phyloP scores from a whole-genome alignment of 1,140 invertebrate species.

The Formica selysi region DNA sequence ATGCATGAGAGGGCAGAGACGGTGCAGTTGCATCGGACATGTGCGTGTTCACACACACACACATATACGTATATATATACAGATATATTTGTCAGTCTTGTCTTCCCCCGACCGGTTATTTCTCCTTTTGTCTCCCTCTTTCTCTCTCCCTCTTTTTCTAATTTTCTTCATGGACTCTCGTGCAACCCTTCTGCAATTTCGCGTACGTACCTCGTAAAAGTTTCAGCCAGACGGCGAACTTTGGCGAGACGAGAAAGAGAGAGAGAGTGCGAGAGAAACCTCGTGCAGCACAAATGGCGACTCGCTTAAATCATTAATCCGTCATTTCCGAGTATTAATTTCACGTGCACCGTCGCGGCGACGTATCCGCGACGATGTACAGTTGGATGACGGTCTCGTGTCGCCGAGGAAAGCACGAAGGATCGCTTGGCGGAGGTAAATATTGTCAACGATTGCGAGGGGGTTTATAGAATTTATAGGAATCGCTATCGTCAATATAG shows the following conservation, averaged over 20 bases:
- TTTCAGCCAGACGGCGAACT: constrained; percentile 64
- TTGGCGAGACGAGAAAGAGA: not conserved
- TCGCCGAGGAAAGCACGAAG: not conserved
- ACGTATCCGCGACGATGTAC: constrained; percentile 10
- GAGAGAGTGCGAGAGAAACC: not conserved
- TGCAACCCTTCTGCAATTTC: constrained; percentile 65
- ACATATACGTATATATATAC: not conserved
- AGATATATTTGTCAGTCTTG: constrained; percentile 50
- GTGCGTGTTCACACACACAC: constrained; percentile 37
- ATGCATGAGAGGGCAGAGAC: not conserved
- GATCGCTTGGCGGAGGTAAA: not conserved
- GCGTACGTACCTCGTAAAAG: constrained; percentile 69
- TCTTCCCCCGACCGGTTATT: constrained; percentile 14
- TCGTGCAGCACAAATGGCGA: constrained; percentile 7
- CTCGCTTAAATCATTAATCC: constrained; percentile 69
- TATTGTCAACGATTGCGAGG: constrained; percentile 5
- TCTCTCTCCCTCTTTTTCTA: not conserved
- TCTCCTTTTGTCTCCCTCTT: constrained; percentile 12
- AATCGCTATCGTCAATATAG: not conserved
- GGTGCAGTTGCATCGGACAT: constrained; percentile 62
- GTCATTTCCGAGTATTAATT: constrained; percentile 71
- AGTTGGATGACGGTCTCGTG: constrained; percentile 6
- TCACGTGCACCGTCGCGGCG: constrained; percentile 32
- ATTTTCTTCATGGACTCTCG: not conserved
- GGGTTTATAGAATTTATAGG: not conserved